Evolutionary conservation across 2,888 invertebrate genomes (phyloP).

Genomic region (Gastrophysa polygoni): DNA sequence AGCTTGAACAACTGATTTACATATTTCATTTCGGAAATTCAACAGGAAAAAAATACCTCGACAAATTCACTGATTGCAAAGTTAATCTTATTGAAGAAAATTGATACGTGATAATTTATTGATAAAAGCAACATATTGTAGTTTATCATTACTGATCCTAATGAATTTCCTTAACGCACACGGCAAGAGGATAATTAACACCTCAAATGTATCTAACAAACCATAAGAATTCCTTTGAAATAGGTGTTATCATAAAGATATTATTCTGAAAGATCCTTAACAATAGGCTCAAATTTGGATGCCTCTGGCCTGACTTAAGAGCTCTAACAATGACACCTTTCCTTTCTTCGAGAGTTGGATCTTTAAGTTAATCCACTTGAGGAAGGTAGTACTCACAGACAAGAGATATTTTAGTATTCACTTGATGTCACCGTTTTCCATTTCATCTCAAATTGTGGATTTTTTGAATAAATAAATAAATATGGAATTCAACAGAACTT

Average conservation of each 20-base stretch:
- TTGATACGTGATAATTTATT: too few relatives aligned
- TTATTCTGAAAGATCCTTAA: slow-evolving; percentile 35
- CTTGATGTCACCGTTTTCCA: slow-evolving; percentile 47
- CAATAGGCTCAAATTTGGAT: slow-evolving; percentile 28
- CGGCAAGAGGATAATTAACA: slow-evolving; percentile 1
- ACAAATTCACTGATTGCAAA: too few relatives aligned
- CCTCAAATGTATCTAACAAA: not conserved
- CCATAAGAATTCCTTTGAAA: slow-evolving; percentile 13
- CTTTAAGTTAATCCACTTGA: slow-evolving; percentile 57
- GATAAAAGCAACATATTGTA: too few relatives aligned
- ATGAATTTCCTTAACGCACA: not conserved
- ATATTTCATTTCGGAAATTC: too few relatives aligned
- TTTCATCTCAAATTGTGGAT: not conserved
- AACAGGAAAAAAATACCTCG: too few relatives aligned
- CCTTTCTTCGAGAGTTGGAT: slow-evolving; percentile 28
- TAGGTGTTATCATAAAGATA: slow-evolving; percentile 28
- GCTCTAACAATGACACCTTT: slow-evolving; percentile 42
- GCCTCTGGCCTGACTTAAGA: slow-evolving; percentile 41
- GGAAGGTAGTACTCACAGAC: slow-evolving; percentile 45
- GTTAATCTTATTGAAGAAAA: too few relatives aligned
- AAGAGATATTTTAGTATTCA: slow-evolving; percentile 47
- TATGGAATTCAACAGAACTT: not conserved
- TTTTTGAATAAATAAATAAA: slow-evolving; percentile 8
- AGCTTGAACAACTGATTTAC: too few relatives aligned
- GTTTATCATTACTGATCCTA: too few relatives aligned